Base-by-base conservation (phyloP, 2,113 vertebrate genomes). In the Cnemophilus loriae region DNA sequence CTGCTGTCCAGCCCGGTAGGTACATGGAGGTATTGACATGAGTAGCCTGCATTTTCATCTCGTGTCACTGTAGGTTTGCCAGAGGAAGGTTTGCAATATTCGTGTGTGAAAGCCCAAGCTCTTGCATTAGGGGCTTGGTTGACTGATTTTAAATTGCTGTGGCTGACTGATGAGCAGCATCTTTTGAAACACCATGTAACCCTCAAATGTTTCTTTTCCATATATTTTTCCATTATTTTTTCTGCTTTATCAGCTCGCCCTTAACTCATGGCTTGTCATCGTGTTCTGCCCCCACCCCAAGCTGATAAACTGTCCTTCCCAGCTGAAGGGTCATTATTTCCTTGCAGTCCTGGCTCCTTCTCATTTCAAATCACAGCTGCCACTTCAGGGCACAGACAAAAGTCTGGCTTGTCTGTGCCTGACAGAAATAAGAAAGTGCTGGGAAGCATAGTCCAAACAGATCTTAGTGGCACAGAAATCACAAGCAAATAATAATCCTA, bases 1-100 rank as follows among this genome's bases (percentile, higher is more conserved):
- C 15, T 52, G 65, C 30, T 0, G 0, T 16, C n/a, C 37, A 30
- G 63, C 21, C 33, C 0, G 1, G 10, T 5, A 24, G 46, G 37
- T 33, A 3, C 12, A 4, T 7, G 6, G 46, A 39, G 27, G 7
- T 4, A 32, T 32, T 55, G n/a, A 4, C 23, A 7, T 1, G 3
- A 4, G 30, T 5, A 56, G 32, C 47, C n/a, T 71, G n/a, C 19
- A 7, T 20, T 35, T 76, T 83, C 39, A 16, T 23, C 37, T 84
- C 1, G 0, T 21, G 41, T 35, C 53, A 16, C 9, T 3, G 26
- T n/a, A 9, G 30, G 35, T 64, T 46, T 94, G 32, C 75, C 47
- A 67, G 44, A 50, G 61, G 28, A 23, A 35, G 6, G 13, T 53
- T n/a, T 84, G 14, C 42, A 32, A 3, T 30, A 30, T 50, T 13